Conservation (phyloP, 1,140 invertebrate genomes). For the Drusus annulatus region DNA sequence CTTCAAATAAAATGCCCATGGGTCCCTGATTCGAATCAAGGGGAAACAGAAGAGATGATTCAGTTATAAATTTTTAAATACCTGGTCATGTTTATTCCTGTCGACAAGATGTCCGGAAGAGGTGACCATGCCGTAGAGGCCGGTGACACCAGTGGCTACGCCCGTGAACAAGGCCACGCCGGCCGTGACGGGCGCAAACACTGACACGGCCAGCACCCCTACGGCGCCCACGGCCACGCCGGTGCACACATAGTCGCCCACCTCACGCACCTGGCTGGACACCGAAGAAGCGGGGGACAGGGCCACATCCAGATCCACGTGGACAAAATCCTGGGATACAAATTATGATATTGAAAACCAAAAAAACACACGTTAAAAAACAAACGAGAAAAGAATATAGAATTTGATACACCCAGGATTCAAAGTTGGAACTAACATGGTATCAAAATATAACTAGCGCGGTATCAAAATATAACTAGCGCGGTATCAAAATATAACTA, state of each 20-base stretch:
- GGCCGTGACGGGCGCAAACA: conserved; percentile 45
- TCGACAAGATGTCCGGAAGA: conserved; percentile 44
- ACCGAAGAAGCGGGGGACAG: conserved; percentile 40
- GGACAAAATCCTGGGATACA: conserved; percentile 1
- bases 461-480: no score
- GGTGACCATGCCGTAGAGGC: conserved; percentile 14
- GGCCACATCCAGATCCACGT: background rate
- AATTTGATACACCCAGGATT: no score
- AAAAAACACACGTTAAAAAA: no score
- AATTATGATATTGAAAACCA: no score
- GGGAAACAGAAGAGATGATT: no score
- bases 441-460: no score
- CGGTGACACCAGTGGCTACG: conserved; percentile 30
- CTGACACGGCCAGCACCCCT: conserved; percentile 44
- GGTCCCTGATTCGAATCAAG: no score
- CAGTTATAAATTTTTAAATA: conserved; percentile 52
- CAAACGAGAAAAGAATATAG: no score
- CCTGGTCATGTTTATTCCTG: conserved; percentile 60
- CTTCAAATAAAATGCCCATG: no score
- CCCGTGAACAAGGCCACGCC: conserved; percentile 28
- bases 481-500: no score
- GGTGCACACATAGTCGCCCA: conserved; percentile 15
- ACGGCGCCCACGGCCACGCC: conserved; percentile 37
- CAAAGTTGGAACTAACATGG: no score
- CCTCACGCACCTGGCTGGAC: background rate